Conservation (phyloP, 1,140 invertebrate species). For the Drosophila chauvacae region DNA sequence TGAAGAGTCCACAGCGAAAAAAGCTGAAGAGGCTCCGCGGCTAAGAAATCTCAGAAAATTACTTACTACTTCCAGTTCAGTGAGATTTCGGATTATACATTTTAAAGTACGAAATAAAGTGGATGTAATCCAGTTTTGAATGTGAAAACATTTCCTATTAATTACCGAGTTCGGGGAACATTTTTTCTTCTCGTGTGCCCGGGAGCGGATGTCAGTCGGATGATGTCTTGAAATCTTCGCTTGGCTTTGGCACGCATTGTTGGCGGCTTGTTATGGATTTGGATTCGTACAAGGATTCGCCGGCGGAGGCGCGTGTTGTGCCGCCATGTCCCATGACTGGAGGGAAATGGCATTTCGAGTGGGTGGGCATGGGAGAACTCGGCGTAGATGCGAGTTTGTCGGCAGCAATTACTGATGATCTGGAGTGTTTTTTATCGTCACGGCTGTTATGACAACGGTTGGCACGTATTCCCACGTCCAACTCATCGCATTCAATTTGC, state of each 20-base stretch:
- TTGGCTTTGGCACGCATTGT: slow-evolving; percentile 55
- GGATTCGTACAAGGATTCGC: slow-evolving; percentile 20
- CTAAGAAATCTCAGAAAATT: not conserved
- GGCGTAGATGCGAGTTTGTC: slow-evolving; percentile 64
- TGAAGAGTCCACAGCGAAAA: slow-evolving; percentile 23
- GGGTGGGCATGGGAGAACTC: not conserved
- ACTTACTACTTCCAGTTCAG: not conserved
- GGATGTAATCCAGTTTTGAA: not conserved
- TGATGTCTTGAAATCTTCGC: slow-evolving; percentile 57
- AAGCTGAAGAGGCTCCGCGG: not conserved
- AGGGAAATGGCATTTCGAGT: not conserved
- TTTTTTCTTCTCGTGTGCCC: slow-evolving; percentile 8
- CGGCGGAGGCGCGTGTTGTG: slow-evolving; percentile 42
- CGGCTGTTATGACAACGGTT: slow-evolving; percentile 67
- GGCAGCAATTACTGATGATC: slow-evolving; percentile 78
- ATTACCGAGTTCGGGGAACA: not conserved
- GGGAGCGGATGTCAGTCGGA: slow-evolving; percentile 18
- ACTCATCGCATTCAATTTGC: slow-evolving; percentile 80
- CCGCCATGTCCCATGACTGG: slow-evolving; percentile 19
- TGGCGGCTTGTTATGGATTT: slow-evolving; percentile 52
- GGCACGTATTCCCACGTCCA: slow-evolving; percentile 79
- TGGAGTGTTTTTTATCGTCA: slow-evolving; percentile 73
- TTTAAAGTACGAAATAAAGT: not conserved
- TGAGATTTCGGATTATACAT: not conserved
- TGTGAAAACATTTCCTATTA: not conserved